phyloP scores from a whole-genome alignment of 2,888 invertebrate species.

The Matsumyia berberina region DNA sequence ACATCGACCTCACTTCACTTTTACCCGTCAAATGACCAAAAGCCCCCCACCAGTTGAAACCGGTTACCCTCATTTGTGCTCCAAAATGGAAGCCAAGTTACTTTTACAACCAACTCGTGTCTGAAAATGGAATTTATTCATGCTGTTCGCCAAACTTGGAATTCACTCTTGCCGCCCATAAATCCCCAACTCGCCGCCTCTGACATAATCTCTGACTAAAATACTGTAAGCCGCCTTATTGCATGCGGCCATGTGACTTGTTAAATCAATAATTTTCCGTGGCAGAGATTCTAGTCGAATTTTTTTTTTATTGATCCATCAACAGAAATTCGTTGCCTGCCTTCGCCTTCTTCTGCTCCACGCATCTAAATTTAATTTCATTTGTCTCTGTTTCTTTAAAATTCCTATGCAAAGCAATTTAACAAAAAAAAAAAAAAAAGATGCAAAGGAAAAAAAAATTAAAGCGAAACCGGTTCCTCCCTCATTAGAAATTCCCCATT shows the following conservation, averaged over 20 bases:
- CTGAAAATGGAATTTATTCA: conserved; percentile 12
- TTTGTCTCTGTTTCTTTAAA: conserved; percentile 1
- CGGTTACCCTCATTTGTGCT: conserved; percentile 1
- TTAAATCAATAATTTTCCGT: conserved; percentile 43
- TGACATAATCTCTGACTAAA: background rate
- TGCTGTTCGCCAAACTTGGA: conserved; percentile 1
- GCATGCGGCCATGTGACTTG: conserved; percentile 28
- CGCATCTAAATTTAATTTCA: background rate
- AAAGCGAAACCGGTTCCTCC: conserved; percentile 20
- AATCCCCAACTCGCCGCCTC: background rate
- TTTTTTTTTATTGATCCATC: conserved; percentile 17
- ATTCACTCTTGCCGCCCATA: background rate
- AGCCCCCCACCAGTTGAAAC: conserved; percentile 1
- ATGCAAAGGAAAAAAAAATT: background rate
- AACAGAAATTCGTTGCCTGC: background rate
- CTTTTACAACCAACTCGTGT: background rate
- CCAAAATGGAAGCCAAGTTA: no score
- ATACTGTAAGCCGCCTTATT: background rate
- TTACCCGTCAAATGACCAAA: conserved; percentile 8
- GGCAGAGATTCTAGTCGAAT: conserved; percentile 3
- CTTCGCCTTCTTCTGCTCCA: background rate
- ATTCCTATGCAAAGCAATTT: no score
- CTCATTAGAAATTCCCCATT: background rate
- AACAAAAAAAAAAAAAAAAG: no score
- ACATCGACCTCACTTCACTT: background rate